These are phyloP conservation scores for Ia io DNA, from an alignment of 2,113 vertebrate species.

Conservation along the genomic window DNA sequence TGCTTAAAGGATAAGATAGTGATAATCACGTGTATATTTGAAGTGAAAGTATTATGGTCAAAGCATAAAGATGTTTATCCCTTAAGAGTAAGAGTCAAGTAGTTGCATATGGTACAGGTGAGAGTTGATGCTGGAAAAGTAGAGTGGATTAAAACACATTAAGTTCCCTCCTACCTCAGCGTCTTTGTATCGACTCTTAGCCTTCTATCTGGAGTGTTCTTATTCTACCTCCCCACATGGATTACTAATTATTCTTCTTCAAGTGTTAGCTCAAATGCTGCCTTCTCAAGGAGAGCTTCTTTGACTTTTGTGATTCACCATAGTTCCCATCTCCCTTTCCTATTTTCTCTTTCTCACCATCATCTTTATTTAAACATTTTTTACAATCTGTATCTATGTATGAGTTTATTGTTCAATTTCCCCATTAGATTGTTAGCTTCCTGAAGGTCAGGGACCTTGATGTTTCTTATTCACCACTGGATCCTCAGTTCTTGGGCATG, in stretches of 20 bases:
- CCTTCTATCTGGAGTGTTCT: background rate
- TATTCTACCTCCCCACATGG: background rate
- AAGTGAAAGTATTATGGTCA: background rate
- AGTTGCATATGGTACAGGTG: background rate
- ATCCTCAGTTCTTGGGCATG: background rate
- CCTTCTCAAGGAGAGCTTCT: background rate
- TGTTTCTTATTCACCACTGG: background rate
- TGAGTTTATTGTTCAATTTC: background rate
- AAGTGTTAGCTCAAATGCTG: background rate
- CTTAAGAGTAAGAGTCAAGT: background rate
- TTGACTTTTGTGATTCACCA: background rate
- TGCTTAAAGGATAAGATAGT: conserved; percentile 10
- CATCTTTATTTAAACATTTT: background rate
- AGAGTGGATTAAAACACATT: background rate
- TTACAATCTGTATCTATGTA: background rate
- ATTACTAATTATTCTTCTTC: background rate
- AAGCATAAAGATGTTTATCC: background rate
- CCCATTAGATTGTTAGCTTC: background rate
- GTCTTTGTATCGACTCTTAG: background rate
- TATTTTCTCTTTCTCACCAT: background rate
- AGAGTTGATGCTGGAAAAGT: background rate
- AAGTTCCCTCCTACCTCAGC: background rate
- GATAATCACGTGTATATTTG: background rate
- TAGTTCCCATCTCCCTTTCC: background rate
- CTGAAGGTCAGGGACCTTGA: background rate